These are phyloP conservation scores for Phenganax stokvisi DNA, from an alignment of 92 coral and sea anemone species.

Conservation along the genomic window DNA sequence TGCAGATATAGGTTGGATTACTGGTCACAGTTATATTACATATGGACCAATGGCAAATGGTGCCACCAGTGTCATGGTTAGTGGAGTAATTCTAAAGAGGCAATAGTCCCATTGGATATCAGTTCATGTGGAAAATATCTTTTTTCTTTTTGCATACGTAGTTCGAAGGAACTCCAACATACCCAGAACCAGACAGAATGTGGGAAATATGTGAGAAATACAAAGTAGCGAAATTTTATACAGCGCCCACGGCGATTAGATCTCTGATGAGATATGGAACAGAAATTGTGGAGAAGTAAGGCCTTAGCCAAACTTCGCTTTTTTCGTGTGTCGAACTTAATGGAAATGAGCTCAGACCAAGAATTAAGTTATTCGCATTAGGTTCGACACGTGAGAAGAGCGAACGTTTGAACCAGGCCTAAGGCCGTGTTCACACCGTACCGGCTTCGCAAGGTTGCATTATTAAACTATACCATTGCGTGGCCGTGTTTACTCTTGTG, in stretches of 20 bases:
- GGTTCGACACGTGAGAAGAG: no score
- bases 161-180: constrained; percentile 98
- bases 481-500: no score
- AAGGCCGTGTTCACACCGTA: no score
- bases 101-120: not conserved
- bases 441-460: no score
- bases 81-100: not conserved
- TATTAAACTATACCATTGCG: no score
- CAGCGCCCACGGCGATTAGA: constrained; percentile 97
- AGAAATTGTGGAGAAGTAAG: constrained; percentile 70
- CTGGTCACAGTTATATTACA: constrained; percentile 94
- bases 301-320: not conserved
- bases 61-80: constrained; percentile 94
- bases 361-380: no score
- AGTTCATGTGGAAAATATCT: not conserved
- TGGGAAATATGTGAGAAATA: constrained; percentile 94
- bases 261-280: constrained; percentile 89
- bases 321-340: no score
- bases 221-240: constrained; percentile 83
- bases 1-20: constrained; percentile 98
- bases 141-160: constrained; percentile 23
- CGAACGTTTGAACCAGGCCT: no score
- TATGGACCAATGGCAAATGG: constrained; percentile 97
- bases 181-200: constrained; percentile 83
- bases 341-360: no score